Evolutionary conservation across 2,113 vertebrate genomes (phyloP).

Genomic region (Chelonoidis abingdonii): DNA sequence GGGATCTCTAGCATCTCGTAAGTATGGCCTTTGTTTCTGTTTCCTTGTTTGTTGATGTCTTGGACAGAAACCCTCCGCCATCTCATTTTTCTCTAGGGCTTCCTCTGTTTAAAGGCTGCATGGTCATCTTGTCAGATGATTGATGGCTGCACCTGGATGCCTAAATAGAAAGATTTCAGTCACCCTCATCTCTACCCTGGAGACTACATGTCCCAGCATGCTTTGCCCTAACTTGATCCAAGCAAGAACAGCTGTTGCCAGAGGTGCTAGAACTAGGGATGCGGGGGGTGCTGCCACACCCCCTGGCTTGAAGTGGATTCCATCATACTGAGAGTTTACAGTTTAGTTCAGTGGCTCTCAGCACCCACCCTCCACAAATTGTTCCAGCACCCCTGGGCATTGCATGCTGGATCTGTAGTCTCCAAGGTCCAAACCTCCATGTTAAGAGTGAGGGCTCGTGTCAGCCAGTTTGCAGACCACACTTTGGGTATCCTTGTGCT

Average conservation of each 20-base stretch:
- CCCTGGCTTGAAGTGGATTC: too few species aligned
- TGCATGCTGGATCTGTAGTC: neutral
- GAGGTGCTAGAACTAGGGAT: too few species aligned
- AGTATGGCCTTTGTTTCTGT: neutral
- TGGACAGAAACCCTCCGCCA: neutral
- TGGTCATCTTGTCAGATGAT: slow-evolving; percentile 7
- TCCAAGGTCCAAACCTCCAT: neutral
- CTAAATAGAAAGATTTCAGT: neutral
- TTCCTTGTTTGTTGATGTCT: slow-evolving; percentile 41
- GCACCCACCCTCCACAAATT: too few species aligned
- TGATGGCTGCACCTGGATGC: neutral
- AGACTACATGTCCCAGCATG: neutral
- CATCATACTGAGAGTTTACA: too few species aligned
- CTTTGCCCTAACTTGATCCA: neutral
- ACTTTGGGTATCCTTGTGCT: neutral
- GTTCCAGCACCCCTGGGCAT: too few species aligned
- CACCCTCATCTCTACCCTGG: neutral
- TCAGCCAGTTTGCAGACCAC: accelerated
- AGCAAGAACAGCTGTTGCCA: neutral
- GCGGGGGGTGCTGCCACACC: too few species aligned
- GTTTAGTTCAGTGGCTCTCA: too few species aligned
- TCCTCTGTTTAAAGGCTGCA: neutral
- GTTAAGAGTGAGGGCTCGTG: neutral
- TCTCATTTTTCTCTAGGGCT: neutral
- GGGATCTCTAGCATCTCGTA: slow-evolving; percentile 56